Base-by-base conservation (phyloP, 2,888 invertebrate species). In the Taphrorychus bicolor region DNA sequence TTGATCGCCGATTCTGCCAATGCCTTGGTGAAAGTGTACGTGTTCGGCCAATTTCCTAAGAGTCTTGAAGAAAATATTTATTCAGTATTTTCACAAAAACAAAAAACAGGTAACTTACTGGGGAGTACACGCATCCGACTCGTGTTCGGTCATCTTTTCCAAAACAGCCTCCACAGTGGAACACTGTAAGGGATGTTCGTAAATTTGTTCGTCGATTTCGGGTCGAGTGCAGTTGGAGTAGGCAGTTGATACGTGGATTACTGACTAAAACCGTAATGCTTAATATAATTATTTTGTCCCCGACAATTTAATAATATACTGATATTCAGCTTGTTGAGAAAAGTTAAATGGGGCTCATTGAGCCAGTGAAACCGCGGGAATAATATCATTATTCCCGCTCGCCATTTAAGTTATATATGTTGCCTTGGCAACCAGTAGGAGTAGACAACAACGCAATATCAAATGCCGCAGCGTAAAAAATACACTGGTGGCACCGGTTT, bases 21-120 rank as follows among this genome's bases (percentile, higher is more conserved):
- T 0, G 93, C 92, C 83, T 95, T 95, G 1, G 94, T 94, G 78
- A 90, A 93, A 0, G 93, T 91, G 82, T 95, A 95, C 0, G 94
- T 94, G 79, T 95, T 95, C 0, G 94, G 94, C 85, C 92, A 91
- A 21, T 70, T 59, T 42, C 70, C 70, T 17, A 71, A 53, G n/a
- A 71, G 21, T 14, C 71, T 71, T 18, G 40, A 65, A 2, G 7
- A 45, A n/a, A 1, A 19, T n/a, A 21, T 45, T 2, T 45, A 18
- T 3, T 14, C 7, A 45, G 18, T 3, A 1, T 45, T 45, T 45
- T n/a, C n/a, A n/a, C n/a, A n/a, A n/a, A n/a, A n/a, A n/a, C n/a
- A n/a, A n/a, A n/a, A n/a, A n/a, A n/a, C n/a, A n/a, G 24, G 32
- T 14, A 22, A 24, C 85, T 84, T 75, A 89, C 89, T 83, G 84